Evolutionary conservation across 2,113 vertebrate species (phyloP).

Genomic region (Tauraco erythrolophus): DNA sequence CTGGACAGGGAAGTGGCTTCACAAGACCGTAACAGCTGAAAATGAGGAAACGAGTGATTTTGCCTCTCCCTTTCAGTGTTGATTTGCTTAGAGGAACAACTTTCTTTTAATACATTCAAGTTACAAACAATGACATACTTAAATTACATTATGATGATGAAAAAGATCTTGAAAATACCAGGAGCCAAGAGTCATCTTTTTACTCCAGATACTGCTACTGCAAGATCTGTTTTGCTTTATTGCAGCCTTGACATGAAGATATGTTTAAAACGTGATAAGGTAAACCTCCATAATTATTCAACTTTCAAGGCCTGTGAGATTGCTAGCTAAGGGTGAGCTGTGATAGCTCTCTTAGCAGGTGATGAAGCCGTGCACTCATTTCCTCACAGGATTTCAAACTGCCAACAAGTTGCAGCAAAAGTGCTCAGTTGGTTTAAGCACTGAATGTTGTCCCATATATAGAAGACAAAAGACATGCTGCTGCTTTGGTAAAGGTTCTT

Average conservation of each 20-base stretch:
- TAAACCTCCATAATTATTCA: background rate
- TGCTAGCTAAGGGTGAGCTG: background rate
- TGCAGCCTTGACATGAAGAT: background rate
- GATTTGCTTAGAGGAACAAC: background rate
- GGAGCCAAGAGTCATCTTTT: background rate
- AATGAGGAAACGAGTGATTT: background rate
- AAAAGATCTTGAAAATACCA: background rate
- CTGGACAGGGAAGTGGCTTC: background rate
- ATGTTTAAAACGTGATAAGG: background rate
- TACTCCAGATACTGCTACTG: background rate
- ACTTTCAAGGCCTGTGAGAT: background rate
- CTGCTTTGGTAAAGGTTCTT: background rate
- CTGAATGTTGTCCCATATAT: background rate
- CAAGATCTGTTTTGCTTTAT: background rate
- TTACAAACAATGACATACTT: background rate
- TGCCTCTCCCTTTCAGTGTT: background rate
- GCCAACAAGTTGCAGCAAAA: background rate
- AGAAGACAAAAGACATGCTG: slow-evolving; percentile 13
- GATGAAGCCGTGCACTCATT: background rate
- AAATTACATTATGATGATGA: background rate
- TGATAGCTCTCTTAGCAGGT: background rate
- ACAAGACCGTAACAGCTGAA: background rate
- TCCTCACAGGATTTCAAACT: background rate
- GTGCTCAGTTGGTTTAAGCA: background rate
- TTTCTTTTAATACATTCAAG: background rate